Evolutionary conservation across 2,113 vertebrate genomes (phyloP).

Genomic region (Passer montanus): DNA sequence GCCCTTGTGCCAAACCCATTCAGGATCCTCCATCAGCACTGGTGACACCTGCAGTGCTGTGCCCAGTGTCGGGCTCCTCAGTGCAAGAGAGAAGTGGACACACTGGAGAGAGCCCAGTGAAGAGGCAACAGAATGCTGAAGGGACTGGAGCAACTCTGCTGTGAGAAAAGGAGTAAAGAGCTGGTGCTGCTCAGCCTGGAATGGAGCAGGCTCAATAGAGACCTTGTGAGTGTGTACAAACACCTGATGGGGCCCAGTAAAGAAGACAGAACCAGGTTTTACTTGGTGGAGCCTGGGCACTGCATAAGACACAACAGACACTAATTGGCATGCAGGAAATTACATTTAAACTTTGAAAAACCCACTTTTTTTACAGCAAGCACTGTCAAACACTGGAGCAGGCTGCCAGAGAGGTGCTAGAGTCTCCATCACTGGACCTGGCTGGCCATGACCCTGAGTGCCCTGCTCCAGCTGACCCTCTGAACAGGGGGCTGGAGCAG

Average conservation of each 20-base stretch:
- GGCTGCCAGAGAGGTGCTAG: neutral
- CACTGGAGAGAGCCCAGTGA: neutral
- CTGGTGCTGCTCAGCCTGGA: neutral
- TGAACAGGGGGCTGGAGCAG: neutral
- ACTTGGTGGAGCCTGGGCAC: neutral
- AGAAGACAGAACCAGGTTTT: neutral
- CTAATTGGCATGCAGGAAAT: neutral
- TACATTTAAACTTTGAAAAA: accelerated
- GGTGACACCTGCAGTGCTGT: neutral
- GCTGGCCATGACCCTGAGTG: neutral
- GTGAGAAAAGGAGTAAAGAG: neutral
- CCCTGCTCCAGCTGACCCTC: neutral
- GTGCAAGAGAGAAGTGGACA: neutral
- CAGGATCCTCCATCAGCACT: neutral
- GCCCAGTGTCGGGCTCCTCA: neutral
- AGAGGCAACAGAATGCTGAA: neutral
- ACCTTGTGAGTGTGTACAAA: neutral
- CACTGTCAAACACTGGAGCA: neutral
- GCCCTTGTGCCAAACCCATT: neutral
- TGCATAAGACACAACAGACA: neutral
- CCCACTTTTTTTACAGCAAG: neutral
- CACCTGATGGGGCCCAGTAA: neutral
- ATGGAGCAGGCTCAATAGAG: neutral
- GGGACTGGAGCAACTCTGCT: neutral
- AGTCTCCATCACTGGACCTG: neutral